Base-by-base conservation (phyloP, 2,888 invertebrate species). In the Troides aeacus region DNA sequence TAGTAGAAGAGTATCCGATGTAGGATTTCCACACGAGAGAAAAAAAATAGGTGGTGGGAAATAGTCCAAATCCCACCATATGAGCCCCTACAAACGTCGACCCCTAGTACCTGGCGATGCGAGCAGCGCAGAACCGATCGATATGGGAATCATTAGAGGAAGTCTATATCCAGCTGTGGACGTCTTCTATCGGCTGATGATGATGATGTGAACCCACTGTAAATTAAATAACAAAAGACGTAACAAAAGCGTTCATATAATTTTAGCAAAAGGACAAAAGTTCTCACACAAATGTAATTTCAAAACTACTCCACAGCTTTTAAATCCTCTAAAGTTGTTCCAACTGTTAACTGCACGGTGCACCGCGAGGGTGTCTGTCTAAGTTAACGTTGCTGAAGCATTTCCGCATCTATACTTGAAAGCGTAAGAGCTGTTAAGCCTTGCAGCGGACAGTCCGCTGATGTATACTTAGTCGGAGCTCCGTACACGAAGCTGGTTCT, bases 271-370 rank as follows among this genome's bases (percentile, higher is more conserved):
- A 60, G 62, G 62, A 62, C n/a, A 62, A 58, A 70, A 66, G 56
- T 66, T 66, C 24, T 56, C 62, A 53, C 59, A 56, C 72, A 74
- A 79, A 81, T 80, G 75, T 76, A 81, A 81, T 81, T 81, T 80
- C 76, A 71, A 30, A 68, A 73, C 71, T 69, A 71, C 73, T 66
- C 64, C 69, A 18, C 66, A 50, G 65, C 66, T 69, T 66, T 69
- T 50, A 69, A 69, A 69, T 69, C 66, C 69, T 69, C 65, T 57
- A 62, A 69, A 69, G 69, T 69, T 69, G 69, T 66, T 59, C 58
- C 62, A 62, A 69, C 69, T 65, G 69, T 21, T 64, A 62, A 30
- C 46, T 30, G 66, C 66, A 69, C 69, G 57, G 69, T 66, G 46
- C 6, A 66, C 66, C 62, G 18, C 46, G 21, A 58, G 65, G 59